phyloP scores from a whole-genome alignment of 2,797 vertebrate species.

The Leptoclinus maculatus region DNA sequence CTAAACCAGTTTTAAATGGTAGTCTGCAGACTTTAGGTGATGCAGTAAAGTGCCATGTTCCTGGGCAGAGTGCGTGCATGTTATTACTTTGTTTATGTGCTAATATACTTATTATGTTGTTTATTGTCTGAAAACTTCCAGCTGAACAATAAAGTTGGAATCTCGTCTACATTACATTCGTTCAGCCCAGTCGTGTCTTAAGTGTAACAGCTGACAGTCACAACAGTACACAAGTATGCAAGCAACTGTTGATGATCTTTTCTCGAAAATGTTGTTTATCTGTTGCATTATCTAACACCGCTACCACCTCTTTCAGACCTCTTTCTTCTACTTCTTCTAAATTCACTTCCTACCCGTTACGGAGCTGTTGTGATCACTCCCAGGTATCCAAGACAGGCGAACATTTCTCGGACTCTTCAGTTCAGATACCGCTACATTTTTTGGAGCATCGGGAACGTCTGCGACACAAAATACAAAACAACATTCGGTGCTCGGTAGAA shows the following conservation, averaged over 20 bases:
- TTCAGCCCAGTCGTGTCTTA: background rate
- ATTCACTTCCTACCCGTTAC: constrained; percentile 84
- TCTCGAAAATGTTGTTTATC: background rate
- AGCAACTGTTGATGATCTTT: background rate
- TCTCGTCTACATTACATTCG: background rate
- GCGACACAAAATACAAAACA: constrained; percentile 23
- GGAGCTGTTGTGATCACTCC: constrained; percentile 88
- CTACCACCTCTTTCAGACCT: background rate
- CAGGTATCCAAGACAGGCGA: constrained; percentile 87
- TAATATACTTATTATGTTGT: background rate
- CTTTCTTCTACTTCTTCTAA: background rate
- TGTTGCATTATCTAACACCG: constrained; percentile 8
- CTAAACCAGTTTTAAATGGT: background rate
- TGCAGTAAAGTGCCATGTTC: background rate
- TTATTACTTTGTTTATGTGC: background rate
- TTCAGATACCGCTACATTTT: constrained; percentile 83
- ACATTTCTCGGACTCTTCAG: constrained; percentile 81
- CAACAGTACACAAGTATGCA: background rate
- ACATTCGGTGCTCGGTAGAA: background rate
- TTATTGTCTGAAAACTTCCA: background rate
- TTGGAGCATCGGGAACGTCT: constrained; percentile 92
- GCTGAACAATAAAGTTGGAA: background rate
- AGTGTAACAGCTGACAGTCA: background rate
- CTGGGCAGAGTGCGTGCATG: background rate
- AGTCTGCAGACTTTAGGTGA: background rate